Evolutionary conservation across 2,888 invertebrate species (phyloP).

Genomic region (Tinea semifulvella): DNA sequence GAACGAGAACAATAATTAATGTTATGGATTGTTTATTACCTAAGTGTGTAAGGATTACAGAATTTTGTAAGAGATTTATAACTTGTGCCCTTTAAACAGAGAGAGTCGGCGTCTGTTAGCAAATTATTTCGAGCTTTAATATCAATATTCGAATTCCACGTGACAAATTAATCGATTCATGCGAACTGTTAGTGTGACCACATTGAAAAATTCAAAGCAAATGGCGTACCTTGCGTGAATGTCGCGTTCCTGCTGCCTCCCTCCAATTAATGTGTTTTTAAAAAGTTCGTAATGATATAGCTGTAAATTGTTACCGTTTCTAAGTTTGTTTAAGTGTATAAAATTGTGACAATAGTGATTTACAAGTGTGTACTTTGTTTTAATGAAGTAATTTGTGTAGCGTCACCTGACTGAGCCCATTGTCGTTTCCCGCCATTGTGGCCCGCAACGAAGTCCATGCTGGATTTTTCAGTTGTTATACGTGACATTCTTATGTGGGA

Average conservation of each 20-base stretch:
- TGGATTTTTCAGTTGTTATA: slow-evolving; percentile 27
- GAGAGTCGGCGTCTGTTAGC: too few species aligned
- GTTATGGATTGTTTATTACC: too few species aligned
- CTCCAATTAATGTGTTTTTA: slow-evolving; percentile 48
- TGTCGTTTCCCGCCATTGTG: slow-evolving; percentile 70
- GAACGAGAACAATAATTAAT: too few species aligned
- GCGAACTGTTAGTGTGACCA: slow-evolving; percentile 2
- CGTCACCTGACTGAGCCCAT: slow-evolving; percentile 66
- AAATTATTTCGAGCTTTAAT: too few species aligned
- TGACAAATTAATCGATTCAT: background rate
- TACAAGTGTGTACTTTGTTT: slow-evolving; percentile 29
- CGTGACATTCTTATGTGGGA: slow-evolving; percentile 37
- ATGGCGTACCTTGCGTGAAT: slow-evolving; percentile 39
- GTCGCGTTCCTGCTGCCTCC: slow-evolving; percentile 60
- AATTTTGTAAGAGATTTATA: too few species aligned
- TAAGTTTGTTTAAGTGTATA: slow-evolving; percentile 5
- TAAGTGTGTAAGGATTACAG: too few species aligned
- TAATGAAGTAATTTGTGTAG: slow-evolving; percentile 38
- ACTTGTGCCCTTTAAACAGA: too few species aligned
- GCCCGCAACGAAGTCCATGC: slow-evolving; percentile 40
- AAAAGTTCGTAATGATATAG: slow-evolving; percentile 32
- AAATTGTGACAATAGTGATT: slow-evolving; percentile 18
- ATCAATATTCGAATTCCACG: slow-evolving; percentile 1
- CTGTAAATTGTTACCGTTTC: slow-evolving; percentile 25
- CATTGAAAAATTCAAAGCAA: slow-evolving; percentile 18